Percentiles rank a stretch among this genome's conserved stretches.
Evolutionary conservation across 2,113 vertebrate genomes (phyloP).

Genomic region (Spheniscus mendiculus): DNA sequence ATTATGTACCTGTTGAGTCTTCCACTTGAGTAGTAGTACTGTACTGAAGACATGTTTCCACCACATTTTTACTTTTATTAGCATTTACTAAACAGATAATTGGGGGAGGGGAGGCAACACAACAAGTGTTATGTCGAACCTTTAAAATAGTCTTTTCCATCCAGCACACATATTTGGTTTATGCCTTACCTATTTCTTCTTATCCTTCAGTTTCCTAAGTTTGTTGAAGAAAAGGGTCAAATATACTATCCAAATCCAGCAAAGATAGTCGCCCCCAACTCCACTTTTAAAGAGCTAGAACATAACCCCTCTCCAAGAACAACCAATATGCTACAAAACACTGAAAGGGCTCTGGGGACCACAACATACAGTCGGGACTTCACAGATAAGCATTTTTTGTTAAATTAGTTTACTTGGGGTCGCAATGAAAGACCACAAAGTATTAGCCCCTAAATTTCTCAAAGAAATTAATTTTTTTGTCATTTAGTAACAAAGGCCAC

Average conservation of each 20-base stretch:
- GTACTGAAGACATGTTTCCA: neutral
- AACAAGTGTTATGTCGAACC: neutral
- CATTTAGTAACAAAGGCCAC: neutral
- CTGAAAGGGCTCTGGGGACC: slow-evolving; percentile 76
- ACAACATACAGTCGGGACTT: slow-evolving; percentile 77
- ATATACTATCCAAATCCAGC: slow-evolving; percentile 73
- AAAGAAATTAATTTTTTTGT: neutral
- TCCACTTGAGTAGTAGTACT: neutral
- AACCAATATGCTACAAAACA: slow-evolving; percentile 75
- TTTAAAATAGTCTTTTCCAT: neutral
- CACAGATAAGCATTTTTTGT: slow-evolving; percentile 70
- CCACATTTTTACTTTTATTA: neutral
- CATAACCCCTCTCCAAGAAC: slow-evolving; percentile 64
- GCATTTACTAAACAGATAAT: neutral
- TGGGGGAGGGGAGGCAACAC: rapidly evolving
- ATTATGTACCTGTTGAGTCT: neutral
- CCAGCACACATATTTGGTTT: neutral
- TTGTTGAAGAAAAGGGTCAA: slow-evolving; percentile 48
- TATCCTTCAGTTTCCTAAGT: slow-evolving; percentile 70
- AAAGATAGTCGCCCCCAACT: slow-evolving; percentile 69
- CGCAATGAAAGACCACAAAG: neutral
- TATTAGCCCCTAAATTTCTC: neutral
- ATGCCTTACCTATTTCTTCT: neutral
- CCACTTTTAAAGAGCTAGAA: slow-evolving; percentile 61
- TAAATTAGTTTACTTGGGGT: neutral